phyloP scores from a whole-genome alignment of 2,797 vertebrate genomes.

The Micropoecilia bifurca region DNA sequence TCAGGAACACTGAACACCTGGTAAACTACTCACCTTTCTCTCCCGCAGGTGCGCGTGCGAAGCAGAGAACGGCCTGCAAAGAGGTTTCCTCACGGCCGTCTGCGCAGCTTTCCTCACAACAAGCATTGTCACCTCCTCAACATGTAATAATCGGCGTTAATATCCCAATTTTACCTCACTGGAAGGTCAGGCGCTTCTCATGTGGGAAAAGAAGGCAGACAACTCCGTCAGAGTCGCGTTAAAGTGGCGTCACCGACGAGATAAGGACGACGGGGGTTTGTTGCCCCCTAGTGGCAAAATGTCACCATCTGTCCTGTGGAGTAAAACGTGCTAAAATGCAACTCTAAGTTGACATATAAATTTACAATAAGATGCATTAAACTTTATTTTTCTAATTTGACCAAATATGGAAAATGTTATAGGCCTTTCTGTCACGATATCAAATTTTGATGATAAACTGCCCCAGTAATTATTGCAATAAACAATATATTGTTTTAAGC shows the following conservation, averaged over 20 bases:
- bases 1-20: not conserved
- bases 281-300: slow-evolving; percentile 35
- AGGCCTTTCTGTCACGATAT: too few relatives aligned
- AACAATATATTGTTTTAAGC: too few relatives aligned
- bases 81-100: slow-evolving; percentile 37
- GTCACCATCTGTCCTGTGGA: not conserved
- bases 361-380: not conserved
- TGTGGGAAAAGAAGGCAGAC: slow-evolving; percentile 4
- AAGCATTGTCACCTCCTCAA: slow-evolving; percentile 65
- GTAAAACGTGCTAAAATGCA: not conserved
- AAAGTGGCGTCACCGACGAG: slow-evolving; percentile 51
- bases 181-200: slow-evolving; percentile 52
- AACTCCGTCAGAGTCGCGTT: slow-evolving; percentile 41
- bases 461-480: too few relatives aligned
- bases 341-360: not conserved
- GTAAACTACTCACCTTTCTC: slow-evolving; percentile 76
- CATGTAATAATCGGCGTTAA: not conserved
- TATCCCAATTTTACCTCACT: not conserved
- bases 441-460: too few relatives aligned
- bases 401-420: not conserved
- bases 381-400: not conserved
- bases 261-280: not conserved
- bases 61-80: slow-evolving; percentile 67
- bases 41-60: slow-evolving; percentile 59
- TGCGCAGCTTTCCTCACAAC: slow-evolving; percentile 60